Base-by-base conservation (phyloP, 37 sponge, comb jelly and placozoan species). In the Sycon ciliatum region DNA sequence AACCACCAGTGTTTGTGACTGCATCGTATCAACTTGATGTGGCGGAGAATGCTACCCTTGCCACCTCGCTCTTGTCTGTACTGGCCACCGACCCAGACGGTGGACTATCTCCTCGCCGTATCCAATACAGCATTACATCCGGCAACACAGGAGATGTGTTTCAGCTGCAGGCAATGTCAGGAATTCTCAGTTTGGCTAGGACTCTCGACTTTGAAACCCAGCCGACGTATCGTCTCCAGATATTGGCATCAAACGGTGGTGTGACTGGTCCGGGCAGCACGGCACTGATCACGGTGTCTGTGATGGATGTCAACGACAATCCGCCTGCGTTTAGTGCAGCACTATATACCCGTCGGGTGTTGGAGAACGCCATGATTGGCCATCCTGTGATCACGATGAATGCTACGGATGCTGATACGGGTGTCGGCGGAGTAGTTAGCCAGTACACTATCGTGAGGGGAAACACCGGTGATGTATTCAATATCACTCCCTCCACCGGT, bases 241-340 rank as follows among this genome's bases (percentile, higher is more conserved):
- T 60, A 18, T 60, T 60, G 27, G 73, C 26, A 39, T 34, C 81
- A 39, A 73, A 78, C 68, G 39, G 38, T 1, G 83, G 84, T 0
- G 27, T 54, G 0, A 78, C 83, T n/a, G 38, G 46, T 34, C 73
- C 66, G 24, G 78, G 36, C 13, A 80, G 80, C 56, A 36, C n/a
- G n/a, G n/a, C n/a, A n/a, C n/a, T n/a, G n/a, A n/a, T 90, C 37
- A 38, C 29, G 18, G 54, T 91, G 22, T 33, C 23, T 35, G 75
- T 91, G 34, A 0, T 58, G 7, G 87, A 91, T 66, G 34, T 81
- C 30, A 91, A 91, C 57, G 92, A 91, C 62, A 91, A 91, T 39
- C 34, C 72, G 3, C 92, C 92, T 36, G n/a, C n/a, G n/a, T n/a
- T n/a, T n/a, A n/a, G n/a, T n/a, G n/a, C n/a, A n/a, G n/a, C n/a